A percentile compares a stretch with the other conserved stretches of the same genome.
These are phyloP conservation scores for Aselliscus stoliczkanus DNA, from an alignment of 2,797 vertebrate genomes.

Conservation along the genomic window DNA sequence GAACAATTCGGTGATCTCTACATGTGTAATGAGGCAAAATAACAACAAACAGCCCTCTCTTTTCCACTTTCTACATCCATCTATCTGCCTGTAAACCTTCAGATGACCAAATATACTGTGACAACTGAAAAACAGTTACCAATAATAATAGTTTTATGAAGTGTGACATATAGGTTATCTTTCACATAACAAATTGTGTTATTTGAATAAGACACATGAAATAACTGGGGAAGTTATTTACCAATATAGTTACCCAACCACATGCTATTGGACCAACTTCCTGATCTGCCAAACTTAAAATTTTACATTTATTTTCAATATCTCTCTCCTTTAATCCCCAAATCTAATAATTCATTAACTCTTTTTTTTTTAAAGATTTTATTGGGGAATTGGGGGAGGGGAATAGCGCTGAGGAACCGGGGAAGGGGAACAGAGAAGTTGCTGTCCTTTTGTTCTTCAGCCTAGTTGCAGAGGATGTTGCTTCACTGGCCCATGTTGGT, in stretches of 20 bases:
- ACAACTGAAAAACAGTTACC: not conserved
- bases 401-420: no score
- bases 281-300: not conserved
- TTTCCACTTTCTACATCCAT: not conserved
- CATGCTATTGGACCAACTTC: not conserved
- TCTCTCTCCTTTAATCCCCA: not conserved
- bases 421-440: no score
- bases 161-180: not conserved
- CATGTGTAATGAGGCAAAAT: not conserved
- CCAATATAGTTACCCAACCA: not conserved
- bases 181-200: conserved; percentile 1
- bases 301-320: not conserved
- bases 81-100: not conserved
- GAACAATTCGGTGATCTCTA: not conserved
- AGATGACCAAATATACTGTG: not conserved
- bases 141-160: not conserved
- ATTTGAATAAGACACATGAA: not conserved
- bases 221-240: not conserved
- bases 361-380: no score
- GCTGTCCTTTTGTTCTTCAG: no score
- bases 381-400: no score
- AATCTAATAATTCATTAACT: conserved; percentile 13
- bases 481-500: no score
- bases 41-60: not conserved
- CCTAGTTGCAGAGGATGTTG: no score